phyloP scores from a whole-genome alignment of 2,113 vertebrate species.

The Hypocryptadius cinnamomeus region DNA sequence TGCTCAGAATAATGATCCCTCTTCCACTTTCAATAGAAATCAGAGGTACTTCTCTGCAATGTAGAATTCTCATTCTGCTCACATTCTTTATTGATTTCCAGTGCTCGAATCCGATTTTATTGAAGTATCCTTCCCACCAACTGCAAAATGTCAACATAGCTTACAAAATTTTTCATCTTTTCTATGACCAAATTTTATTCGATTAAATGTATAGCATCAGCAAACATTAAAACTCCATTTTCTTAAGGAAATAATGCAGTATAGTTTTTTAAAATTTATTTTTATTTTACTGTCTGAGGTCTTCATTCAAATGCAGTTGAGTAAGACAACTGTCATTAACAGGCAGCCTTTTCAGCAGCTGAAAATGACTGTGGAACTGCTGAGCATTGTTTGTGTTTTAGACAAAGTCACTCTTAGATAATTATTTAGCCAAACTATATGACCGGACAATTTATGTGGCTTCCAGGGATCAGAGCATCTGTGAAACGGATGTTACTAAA shows the following conservation, averaged over 20 bases:
- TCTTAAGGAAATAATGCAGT: not conserved
- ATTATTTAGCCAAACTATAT: conserved; percentile 27
- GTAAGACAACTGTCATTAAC: conserved; percentile 4
- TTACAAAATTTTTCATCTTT: conserved; percentile 53
- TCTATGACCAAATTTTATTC: conserved; percentile 20
- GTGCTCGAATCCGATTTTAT: conserved; percentile 47
- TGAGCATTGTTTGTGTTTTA: not conserved
- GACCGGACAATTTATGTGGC: not conserved
- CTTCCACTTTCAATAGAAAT: conserved; percentile 47
- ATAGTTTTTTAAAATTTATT: not conserved
- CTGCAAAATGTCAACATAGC: conserved; percentile 59
- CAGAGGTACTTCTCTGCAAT: conserved; percentile 25
- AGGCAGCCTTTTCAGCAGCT: conserved; percentile 23
- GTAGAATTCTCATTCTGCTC: conserved; percentile 42
- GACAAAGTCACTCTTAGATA: not conserved
- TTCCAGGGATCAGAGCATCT: not conserved
- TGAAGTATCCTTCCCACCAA: conserved; percentile 47
- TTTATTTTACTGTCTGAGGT: not conserved
- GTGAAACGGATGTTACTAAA: not conserved
- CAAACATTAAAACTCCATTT: not conserved
- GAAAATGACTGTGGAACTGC: not conserved
- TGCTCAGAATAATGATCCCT: conserved; percentile 54
- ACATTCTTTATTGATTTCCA: conserved; percentile 65
- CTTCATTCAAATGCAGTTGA: conserved; percentile 21
- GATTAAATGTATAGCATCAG: conserved; percentile 7